phyloP scores from a whole-genome alignment of 2,113 vertebrate genomes.

The Mormyrus lacerda region DNA sequence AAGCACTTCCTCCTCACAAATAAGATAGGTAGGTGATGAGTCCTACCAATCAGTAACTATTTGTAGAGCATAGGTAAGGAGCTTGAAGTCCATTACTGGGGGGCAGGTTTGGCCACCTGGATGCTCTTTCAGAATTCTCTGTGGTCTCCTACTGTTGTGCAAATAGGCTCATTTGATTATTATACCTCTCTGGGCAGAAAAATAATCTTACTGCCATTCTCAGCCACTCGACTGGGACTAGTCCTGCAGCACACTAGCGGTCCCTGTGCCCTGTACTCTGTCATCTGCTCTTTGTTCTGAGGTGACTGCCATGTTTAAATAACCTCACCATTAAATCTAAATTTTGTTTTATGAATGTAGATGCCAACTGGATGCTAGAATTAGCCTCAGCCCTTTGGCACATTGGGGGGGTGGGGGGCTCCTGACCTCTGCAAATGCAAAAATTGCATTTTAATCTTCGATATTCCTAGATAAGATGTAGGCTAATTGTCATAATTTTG shows the following conservation, averaged over 20 bases:
- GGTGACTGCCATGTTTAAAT: slow-evolving; percentile 31
- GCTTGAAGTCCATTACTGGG: background rate
- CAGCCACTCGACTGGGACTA: background rate
- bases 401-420: background rate
- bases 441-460: background rate
- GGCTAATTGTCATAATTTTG: background rate
- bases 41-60: background rate
- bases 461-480: background rate
- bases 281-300: slow-evolving; percentile 24
- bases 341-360: background rate
- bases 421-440: background rate
- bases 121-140: slow-evolving; percentile 8
- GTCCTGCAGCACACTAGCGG: slow-evolving; percentile 11
- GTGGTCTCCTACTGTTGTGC: background rate
- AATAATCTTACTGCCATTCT: background rate
- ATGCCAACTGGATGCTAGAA: background rate
- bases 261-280: slow-evolving; percentile 23
- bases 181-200: background rate
- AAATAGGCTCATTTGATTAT: background rate
- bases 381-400: background rate
- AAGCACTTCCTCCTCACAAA: background rate
- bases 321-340: slow-evolving; percentile 25
- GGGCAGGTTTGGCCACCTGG: background rate
- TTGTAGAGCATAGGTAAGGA: background rate
- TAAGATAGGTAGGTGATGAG: background rate